phyloP scores from a whole-genome alignment of 2,797 vertebrate genomes.

The Periophthalmus magnuspinnatus region DNA sequence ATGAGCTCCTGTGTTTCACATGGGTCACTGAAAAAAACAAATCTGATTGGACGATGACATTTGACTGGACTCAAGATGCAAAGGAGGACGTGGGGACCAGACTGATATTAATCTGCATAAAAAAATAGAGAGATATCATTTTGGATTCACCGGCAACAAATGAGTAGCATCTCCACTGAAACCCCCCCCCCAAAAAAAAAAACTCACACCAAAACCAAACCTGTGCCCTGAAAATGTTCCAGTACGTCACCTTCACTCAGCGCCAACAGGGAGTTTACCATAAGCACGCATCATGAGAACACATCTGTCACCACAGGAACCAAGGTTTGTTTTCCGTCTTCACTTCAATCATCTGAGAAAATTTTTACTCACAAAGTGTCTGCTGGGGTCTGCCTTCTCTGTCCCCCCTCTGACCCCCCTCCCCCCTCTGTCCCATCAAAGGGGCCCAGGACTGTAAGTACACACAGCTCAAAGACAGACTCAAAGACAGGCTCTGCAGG shows the following conservation, averaged over 20 bases:
- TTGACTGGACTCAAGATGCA: too few relatives aligned
- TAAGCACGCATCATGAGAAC: slow-evolving; percentile 69
- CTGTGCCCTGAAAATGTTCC: slow-evolving; percentile 19
- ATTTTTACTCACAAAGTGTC: slow-evolving; percentile 75
- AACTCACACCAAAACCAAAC: slow-evolving; percentile 19
- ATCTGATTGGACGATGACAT: too few relatives aligned
- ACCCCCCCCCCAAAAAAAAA: neutral
- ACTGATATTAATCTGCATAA: too few relatives aligned
- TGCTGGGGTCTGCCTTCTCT: slow-evolving; percentile 57
- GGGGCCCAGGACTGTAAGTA: slow-evolving; percentile 40
- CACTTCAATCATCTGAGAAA: slow-evolving; percentile 73
- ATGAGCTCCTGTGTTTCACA: too few relatives aligned
- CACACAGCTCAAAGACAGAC: neutral
- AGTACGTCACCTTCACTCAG: slow-evolving; percentile 6
- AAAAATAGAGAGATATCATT: too few relatives aligned
- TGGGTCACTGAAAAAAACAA: too few relatives aligned
- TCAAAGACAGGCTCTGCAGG: slow-evolving; percentile 33
- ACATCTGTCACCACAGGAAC: slow-evolving; percentile 77
- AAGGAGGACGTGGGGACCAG: too few relatives aligned
- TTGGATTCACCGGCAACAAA: neutral
- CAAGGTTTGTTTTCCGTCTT: slow-evolving; percentile 78
- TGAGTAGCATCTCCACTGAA: neutral
- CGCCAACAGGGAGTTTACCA: slow-evolving; percentile 62
- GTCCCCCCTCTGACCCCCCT: slow-evolving; percentile 25
- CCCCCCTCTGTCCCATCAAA: slow-evolving; percentile 54